phyloP scores from a whole-genome alignment of 2,113 vertebrate species.

The Paradisaea rubra region DNA sequence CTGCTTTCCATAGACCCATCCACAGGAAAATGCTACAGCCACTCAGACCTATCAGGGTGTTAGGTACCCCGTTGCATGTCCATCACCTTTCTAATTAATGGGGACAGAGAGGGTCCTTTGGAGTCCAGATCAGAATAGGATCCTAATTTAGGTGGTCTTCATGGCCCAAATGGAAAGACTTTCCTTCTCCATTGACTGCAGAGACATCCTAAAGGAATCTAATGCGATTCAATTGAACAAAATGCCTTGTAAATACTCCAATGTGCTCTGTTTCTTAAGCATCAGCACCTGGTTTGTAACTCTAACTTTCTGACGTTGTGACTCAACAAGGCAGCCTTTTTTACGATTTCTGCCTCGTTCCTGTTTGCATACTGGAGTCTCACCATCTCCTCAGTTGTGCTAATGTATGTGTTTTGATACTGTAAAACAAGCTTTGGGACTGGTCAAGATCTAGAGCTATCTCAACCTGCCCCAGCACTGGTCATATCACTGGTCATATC shows the following conservation, averaged over 20 bases:
- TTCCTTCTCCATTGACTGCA: background rate
- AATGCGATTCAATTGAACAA: background rate
- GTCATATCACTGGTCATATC: background rate
- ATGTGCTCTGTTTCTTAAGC: background rate
- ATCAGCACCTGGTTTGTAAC: background rate
- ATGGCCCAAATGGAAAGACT: background rate
- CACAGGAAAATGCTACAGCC: background rate
- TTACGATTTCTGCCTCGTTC: background rate
- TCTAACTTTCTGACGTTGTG: background rate
- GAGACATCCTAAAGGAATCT: background rate
- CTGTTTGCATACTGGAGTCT: background rate
- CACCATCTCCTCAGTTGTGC: background rate
- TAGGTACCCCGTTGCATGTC: background rate
- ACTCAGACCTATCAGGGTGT: rapidly evolving
- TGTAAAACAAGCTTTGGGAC: background rate
- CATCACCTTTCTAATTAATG: background rate
- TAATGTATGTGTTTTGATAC: background rate
- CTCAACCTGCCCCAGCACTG: background rate
- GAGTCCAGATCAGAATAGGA: background rate
- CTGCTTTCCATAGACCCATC: background rate
- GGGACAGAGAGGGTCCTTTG: background rate
- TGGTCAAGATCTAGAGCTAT: background rate
- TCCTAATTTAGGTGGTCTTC: background rate
- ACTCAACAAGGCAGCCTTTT: background rate
- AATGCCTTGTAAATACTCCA: background rate